Percentiles rank a stretch among this genome's conserved stretches.
These are phyloP conservation scores for Mormyrops boulengeri DNA, from an alignment of 2,797 vertebrate genomes.

Conservation along the genomic window DNA sequence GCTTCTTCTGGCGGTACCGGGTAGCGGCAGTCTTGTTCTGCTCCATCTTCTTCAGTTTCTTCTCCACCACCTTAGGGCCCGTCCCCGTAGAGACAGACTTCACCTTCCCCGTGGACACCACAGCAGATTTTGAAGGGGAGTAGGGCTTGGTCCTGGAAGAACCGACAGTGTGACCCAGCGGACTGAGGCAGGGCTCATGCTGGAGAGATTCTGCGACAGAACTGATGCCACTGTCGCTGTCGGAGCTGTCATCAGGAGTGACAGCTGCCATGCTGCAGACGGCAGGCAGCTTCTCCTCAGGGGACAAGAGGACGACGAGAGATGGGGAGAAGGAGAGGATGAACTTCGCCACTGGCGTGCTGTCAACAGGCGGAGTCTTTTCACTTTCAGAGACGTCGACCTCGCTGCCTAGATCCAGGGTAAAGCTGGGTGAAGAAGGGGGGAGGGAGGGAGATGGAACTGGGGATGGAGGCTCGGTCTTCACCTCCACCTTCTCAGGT, in stretches of 20 bases:
- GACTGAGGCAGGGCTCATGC: constrained; percentile 8
- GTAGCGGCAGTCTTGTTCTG: constrained; percentile 95
- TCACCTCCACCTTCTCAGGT: constrained; percentile 59
- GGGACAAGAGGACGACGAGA: constrained; percentile 56
- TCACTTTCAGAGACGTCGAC: constrained; percentile 64
- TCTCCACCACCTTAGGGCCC: constrained; percentile 49
- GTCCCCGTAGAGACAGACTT: constrained; percentile 27
- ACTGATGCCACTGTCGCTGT: constrained; percentile 20
- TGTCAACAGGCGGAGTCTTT: constrained; percentile 28
- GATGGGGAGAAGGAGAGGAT: constrained; percentile 57
- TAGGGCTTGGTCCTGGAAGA: constrained; percentile 60
- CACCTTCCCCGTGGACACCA: constrained; percentile 22
- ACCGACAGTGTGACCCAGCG: constrained; percentile 31
- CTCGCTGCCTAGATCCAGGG: constrained; percentile 78
- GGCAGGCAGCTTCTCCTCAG: constrained; percentile 44
- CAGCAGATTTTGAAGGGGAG: constrained; percentile 29
- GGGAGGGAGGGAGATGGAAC: constrained; percentile 33
- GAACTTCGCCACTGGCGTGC: constrained; percentile 49
- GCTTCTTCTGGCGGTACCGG: constrained; percentile 86
- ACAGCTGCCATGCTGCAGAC: constrained; percentile 22
- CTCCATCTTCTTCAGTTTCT: constrained; percentile 92
- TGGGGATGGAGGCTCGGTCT: constrained; percentile 57
- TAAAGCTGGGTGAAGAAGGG: constrained; percentile 49
- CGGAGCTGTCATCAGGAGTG: constrained; percentile 19
- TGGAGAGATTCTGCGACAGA: background rate